Percentiles rank a stretch among this genome's conserved stretches.
Evolutionary conservation across 2,888 invertebrate species (phyloP).

Genomic region (Frankliniella intonsa): DNA sequence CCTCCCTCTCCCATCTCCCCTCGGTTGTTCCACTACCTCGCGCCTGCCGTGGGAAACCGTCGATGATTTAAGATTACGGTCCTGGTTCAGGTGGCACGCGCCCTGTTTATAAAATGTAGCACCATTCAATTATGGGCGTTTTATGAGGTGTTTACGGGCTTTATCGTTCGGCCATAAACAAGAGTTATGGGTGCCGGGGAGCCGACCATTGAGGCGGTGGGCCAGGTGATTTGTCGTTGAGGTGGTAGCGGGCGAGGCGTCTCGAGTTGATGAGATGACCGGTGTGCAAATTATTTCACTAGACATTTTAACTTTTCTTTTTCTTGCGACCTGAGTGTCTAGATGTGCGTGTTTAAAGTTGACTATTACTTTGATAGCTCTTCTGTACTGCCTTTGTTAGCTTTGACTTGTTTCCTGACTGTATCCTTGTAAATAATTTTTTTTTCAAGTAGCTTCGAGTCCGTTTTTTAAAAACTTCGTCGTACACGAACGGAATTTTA

Average conservation of each 20-base stretch:
- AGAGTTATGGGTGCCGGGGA: slow-evolving; percentile 4
- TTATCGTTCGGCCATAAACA: slow-evolving; percentile 23
- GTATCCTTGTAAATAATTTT: no score
- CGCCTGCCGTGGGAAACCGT: slow-evolving; percentile 17
- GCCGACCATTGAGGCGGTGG: background rate
- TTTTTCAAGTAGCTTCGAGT: no score
- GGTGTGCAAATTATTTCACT: no score
- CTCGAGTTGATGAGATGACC: no score
- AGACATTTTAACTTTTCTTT: no score
- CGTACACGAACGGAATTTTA: no score
- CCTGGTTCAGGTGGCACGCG: background rate
- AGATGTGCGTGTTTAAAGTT: no score
- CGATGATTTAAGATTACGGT: slow-evolving; percentile 25
- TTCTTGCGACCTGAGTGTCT: no score
- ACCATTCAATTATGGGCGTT: slow-evolving; percentile 20
- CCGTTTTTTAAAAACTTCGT: no score
- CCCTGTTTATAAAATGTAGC: slow-evolving; percentile 19
- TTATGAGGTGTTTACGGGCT: slow-evolving; percentile 26
- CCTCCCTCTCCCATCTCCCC: background rate
- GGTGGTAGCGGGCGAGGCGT: background rate
- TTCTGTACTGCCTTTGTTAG: no score
- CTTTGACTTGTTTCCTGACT: no score
- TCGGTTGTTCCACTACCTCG: background rate
- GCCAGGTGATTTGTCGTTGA: background rate
- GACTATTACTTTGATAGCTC: no score